These are phyloP conservation scores for Sardinella longiceps DNA, from an alignment of 2,797 vertebrate genomes.

Conservation along the genomic window DNA sequence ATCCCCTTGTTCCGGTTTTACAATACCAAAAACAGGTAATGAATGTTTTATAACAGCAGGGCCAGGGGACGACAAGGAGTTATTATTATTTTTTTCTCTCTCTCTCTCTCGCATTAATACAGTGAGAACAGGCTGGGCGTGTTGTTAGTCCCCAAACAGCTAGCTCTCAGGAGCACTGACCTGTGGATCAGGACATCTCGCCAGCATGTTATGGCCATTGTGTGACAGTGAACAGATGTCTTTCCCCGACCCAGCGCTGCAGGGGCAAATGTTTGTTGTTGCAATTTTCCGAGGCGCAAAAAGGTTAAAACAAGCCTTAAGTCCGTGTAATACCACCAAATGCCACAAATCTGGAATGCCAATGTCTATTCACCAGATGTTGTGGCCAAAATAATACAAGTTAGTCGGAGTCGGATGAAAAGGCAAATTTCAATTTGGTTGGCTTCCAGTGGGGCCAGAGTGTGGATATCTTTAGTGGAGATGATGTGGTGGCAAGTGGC, in stretches of 20 bases:
- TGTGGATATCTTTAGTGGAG: not conserved
- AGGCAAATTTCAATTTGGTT: conserved; percentile 6
- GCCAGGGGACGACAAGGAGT: not conserved
- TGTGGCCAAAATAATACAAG: conserved; percentile 40
- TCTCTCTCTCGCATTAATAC: not conserved
- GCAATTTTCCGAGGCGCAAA: conserved; percentile 58
- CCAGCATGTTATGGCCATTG: conserved; percentile 44
- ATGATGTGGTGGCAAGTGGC: not conserved
- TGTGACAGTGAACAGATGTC: conserved; percentile 58
- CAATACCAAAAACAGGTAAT: conserved; percentile 8
- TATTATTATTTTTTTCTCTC: not conserved
- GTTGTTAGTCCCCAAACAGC: conserved; percentile 42
- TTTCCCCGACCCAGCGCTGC: conserved; percentile 47
- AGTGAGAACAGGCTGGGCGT: not conserved
- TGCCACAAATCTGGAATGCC: conserved; percentile 56
- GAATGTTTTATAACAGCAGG: not conserved
- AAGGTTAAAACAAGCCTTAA: conserved; percentile 61
- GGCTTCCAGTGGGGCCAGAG: not conserved
- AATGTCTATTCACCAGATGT: conserved; percentile 54
- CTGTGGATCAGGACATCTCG: conserved; percentile 36
- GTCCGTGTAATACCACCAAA: conserved; percentile 59
- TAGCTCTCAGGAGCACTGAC: conserved; percentile 40
- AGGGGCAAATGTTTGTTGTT: conserved; percentile 58
- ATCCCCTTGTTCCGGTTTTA: not conserved
- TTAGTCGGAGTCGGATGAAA: conserved; percentile 32